Evolutionary conservation across 2,797 vertebrate species (phyloP), one percentile per base, ranked within the genome.

Genomic region (Gymnothorax javanicus): DNA sequence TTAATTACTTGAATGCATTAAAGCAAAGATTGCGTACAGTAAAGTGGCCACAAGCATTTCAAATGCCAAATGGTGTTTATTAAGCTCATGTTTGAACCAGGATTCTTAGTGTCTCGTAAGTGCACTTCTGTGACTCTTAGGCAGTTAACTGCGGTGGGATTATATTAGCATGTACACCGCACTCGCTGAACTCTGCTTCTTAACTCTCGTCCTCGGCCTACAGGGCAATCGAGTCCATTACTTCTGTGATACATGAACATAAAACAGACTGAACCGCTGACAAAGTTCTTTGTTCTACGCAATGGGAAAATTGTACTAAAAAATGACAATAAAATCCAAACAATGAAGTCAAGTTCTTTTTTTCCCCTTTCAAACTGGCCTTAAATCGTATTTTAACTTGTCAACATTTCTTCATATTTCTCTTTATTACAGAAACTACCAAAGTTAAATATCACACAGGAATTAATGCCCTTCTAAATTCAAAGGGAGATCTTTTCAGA

Each of bases 51-150:
- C 87, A 85, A 79, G 89, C 89, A 73, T 91, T 93, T 93, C 86
- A 91, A 91, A 64, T 67, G 85, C 89, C 90, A 91, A 94, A 92
- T 93, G 91, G 92, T 93, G 92, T 93, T 94, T 92, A 93, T 92
- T 91, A 93, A 91, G 90, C 91, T 89, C 85, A 89, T 73, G 90
- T 90, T 94, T 92, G 87, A 77, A 91, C 89, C 88, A 77, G 86
- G 86, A 88, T 57, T 82, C 88, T 89, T 84, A 83, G 79, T 89
- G 88, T 93, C 91, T 87, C 91, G 91, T 87, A 91, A 93, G 86
- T 86, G 77, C n/a, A 88, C 83, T 71, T 15, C 52, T 89, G 86
- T 87, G 85, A 89, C 85, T 90, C 75, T 9, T 60, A 71, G 90
- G 85, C 77, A 64, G 86, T 84, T 50, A 82, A 59, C 86, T 84